These are phyloP conservation scores for Garra rufa DNA, from an alignment of 2,113 vertebrate species.

Conservation along the genomic window DNA sequence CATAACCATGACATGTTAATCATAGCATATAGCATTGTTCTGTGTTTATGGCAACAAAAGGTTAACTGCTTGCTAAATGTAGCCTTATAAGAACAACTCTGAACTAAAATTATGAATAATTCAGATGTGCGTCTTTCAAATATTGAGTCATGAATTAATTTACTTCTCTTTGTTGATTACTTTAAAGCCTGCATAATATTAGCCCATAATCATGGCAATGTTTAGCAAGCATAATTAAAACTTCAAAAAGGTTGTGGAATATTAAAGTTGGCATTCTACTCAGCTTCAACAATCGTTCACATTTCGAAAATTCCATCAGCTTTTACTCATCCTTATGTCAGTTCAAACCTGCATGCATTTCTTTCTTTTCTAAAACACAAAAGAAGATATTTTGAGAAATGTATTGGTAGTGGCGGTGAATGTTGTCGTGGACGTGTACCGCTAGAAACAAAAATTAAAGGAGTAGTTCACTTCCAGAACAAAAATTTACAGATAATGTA, in stretches of 20 bases:
- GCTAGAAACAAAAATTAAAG: too few relatives aligned
- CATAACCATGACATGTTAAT: conserved; percentile 19
- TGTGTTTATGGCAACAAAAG: neutral
- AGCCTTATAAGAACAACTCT: neutral
- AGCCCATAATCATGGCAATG: neutral
- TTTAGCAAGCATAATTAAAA: conserved; percentile 6
- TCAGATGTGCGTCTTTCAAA: neutral
- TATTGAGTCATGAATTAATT: conserved; percentile 20
- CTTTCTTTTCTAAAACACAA: neutral
- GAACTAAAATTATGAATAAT: neutral
- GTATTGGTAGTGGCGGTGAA: neutral
- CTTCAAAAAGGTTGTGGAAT: neutral
- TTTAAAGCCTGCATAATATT: neutral
- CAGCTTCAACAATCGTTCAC: neutral
- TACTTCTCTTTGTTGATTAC: conserved; percentile 1
- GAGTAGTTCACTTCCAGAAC: too few relatives aligned
- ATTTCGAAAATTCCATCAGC: neutral
- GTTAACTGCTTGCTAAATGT: conserved; percentile 1
- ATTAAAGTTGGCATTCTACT: neutral
- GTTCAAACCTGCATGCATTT: neutral
- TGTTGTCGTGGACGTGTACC: too few relatives aligned
- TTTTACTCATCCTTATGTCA: neutral
- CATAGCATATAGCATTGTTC: neutral
- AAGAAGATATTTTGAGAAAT: neutral
- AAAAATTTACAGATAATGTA: too few relatives aligned